phyloP scores from a whole-genome alignment of 1,140 invertebrate species.

The Anagrus nilaparvatae region DNA sequence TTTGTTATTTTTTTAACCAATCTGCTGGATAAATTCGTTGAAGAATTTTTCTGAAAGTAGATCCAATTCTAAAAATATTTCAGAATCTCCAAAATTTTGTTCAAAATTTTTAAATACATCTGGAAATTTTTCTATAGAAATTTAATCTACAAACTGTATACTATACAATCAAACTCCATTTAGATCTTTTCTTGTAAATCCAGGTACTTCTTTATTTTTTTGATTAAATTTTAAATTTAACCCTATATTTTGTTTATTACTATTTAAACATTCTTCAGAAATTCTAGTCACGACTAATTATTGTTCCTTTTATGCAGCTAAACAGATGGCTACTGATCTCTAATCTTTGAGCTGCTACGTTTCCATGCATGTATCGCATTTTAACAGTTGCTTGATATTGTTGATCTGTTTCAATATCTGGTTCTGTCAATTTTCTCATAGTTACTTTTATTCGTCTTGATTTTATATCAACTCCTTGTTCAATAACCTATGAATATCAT shows the following conservation, averaged over 20 bases:
- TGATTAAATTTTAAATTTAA: conserved; percentile 88
- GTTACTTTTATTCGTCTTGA: conserved; percentile 46
- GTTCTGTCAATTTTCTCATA: conserved; percentile 41
- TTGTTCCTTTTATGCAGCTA: conserved; percentile 72
- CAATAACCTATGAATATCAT: conserved; percentile 35
- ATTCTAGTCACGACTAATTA: conserved; percentile 51
- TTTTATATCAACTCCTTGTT: conserved; percentile 34
- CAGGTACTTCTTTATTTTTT: conserved; percentile 60
- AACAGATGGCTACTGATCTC: conserved; percentile 60
- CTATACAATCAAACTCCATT: conserved; percentile 74
- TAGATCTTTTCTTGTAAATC: conserved; percentile 65
- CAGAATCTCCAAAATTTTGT: conserved; percentile 33
- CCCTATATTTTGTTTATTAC: conserved; percentile 71
- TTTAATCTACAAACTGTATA: conserved; percentile 53
- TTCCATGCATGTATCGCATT: conserved; percentile 29
- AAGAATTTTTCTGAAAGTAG: conserved; percentile 49
- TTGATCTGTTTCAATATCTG: conserved; percentile 32
- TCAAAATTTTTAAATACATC: conserved; percentile 59
- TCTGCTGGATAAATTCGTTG: no score
- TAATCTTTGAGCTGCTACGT: conserved; percentile 41
- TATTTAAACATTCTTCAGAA: conserved; percentile 25
- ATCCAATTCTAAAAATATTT: conserved; percentile 55
- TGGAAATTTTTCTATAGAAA: conserved; percentile 63
- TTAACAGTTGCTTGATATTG: conserved; percentile 17
- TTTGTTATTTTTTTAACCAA: conserved; percentile 63